Conservation (phyloP, 37 sponge, comb jelly and placozoan species). For the Crambe crambe region DNA sequence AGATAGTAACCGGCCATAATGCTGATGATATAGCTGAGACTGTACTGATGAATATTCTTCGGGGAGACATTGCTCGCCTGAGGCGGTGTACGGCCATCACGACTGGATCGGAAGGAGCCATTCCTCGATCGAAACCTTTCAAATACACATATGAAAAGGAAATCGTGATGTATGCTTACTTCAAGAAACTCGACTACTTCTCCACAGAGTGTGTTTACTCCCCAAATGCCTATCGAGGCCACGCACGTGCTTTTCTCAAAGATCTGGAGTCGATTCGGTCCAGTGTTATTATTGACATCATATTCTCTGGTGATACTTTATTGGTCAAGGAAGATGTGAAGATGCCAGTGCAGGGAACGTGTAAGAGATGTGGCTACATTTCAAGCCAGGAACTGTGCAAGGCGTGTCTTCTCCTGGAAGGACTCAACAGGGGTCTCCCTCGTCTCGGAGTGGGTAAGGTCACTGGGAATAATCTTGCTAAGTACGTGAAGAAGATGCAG, state of each 20-base stretch:
- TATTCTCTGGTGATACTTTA: constrained; percentile 92
- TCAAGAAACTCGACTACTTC: constrained; percentile 98
- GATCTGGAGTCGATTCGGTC: constrained; percentile 90
- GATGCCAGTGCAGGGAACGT: constrained; percentile 86
- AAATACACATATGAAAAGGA: constrained; percentile 99
- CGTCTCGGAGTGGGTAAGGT: constrained; percentile 88
- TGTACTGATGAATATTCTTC: constrained; percentile 94
- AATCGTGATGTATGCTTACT: constrained; percentile 99
- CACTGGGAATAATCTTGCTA: constrained; percentile 46
- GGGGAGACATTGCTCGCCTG: constrained; percentile 96
- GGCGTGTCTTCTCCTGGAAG: constrained; percentile 94
- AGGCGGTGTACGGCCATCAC: constrained; percentile 88
- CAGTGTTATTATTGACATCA: constrained; percentile 89
- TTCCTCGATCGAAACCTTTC: constrained; percentile 96
- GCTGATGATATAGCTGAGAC: constrained; percentile 99
- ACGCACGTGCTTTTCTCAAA: constrained; percentile 90
- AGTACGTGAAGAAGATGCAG: constrained; percentile 49
- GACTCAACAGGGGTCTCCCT: constrained; percentile 92
- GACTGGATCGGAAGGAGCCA: constrained; percentile 88
- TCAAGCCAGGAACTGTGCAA: constrained; percentile 96
- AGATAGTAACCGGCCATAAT: constrained; percentile 98
- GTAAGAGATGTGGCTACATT: constrained; percentile 93
- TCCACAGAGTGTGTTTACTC: constrained; percentile 99
- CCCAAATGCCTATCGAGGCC: constrained; percentile 97
- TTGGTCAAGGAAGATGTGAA: constrained; percentile 78